Evolutionary conservation across 2,888 invertebrate species (phyloP).

Genomic region (Zygothrica quintamaculata): DNA sequence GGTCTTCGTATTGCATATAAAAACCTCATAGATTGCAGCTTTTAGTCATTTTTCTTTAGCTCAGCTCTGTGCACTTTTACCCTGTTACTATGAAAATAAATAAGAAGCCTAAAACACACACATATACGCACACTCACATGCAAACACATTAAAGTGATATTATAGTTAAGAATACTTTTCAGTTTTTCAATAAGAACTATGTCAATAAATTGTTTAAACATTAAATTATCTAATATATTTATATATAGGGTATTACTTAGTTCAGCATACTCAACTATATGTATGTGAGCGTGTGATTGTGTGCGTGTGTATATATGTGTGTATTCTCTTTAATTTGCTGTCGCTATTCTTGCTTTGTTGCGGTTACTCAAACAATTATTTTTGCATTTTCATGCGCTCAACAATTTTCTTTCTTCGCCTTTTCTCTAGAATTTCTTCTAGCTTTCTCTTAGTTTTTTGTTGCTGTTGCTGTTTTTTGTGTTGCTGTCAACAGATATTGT

Average conservation of each 20-base stretch:
- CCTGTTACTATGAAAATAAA: not conserved
- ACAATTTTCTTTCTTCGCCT: slow-evolving; percentile 12
- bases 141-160: too few relatives aligned
- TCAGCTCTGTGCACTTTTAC: not conserved
- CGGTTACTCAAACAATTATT: slow-evolving; percentile 63
- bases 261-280: not conserved
- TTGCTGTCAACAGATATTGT: slow-evolving; percentile 21
- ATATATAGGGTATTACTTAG: not conserved
- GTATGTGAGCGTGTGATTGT: slow-evolving; percentile 1
- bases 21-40: not conserved
- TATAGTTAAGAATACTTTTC: too few relatives aligned
- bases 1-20: not conserved
- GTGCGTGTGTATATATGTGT: slow-evolving; percentile 1
- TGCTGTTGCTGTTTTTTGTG: not conserved
- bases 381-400: slow-evolving; percentile 52
- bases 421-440: not conserved
- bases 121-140: too few relatives aligned
- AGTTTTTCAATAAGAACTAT: too few relatives aligned
- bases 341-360: slow-evolving; percentile 53
- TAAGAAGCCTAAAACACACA: too few relatives aligned
- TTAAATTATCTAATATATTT: not conserved
- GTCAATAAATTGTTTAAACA: too few relatives aligned
- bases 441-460: not conserved
- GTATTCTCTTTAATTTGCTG: slow-evolving; percentile 47
- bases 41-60: not conserved